These are phyloP conservation scores for Eupeodes latifasciatus DNA, from an alignment of 2,888 invertebrate species.

Conservation along the genomic window DNA sequence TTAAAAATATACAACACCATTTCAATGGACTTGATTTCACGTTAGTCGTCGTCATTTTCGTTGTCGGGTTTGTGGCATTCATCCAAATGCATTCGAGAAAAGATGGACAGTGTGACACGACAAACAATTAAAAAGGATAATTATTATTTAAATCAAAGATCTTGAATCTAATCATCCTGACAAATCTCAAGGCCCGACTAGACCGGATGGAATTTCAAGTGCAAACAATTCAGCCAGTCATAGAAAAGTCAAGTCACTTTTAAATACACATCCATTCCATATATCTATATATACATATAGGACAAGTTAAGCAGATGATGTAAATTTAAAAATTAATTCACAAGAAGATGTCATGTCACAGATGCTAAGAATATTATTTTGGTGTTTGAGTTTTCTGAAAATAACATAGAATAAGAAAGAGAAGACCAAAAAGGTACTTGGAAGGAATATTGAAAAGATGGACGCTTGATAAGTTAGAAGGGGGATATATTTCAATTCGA, in stretches of 20 bases:
- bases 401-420: background rate
- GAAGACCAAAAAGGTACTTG: slow-evolving; percentile 2
- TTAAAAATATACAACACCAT: slow-evolving; percentile 27
- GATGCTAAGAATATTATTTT: slow-evolving; percentile 54
- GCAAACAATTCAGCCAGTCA: slow-evolving; percentile 58
- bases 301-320: slow-evolving; percentile 50
- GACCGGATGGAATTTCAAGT: slow-evolving; percentile 73
- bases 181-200: slow-evolving; percentile 62
- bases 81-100: slow-evolving; percentile 65
- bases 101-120: slow-evolving; percentile 70
- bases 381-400: slow-evolving; percentile 20
- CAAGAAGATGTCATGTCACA: slow-evolving; percentile 35
- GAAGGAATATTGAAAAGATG: slow-evolving; percentile 60
- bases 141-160: slow-evolving; percentile 73
- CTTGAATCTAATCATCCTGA: slow-evolving; percentile 71
- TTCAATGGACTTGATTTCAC: slow-evolving; percentile 64
- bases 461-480: background rate
- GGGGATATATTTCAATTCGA: too few relatives aligned
- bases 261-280: too few relatives aligned
- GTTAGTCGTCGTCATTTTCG: slow-evolving; percentile 39
- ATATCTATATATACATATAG: background rate
- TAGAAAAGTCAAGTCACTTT: background rate
- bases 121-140: slow-evolving; percentile 72
- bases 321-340: slow-evolving; percentile 46
- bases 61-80: slow-evolving; percentile 63